Evolutionary conservation across 2,113 vertebrate genomes (phyloP), one percentile per base, ranked within the genome.

Genomic region (Lagopus muta): DNA sequence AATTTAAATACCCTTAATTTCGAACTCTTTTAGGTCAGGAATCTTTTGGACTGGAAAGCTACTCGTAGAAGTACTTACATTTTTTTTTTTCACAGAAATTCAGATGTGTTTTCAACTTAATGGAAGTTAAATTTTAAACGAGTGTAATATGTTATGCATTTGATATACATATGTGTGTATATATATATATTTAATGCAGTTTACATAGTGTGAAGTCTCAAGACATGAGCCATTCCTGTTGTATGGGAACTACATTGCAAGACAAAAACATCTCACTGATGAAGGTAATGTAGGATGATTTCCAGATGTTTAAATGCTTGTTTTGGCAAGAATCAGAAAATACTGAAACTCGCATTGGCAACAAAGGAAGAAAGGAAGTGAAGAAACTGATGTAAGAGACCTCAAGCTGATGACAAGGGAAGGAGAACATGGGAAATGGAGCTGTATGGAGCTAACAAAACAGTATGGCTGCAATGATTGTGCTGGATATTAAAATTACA

Each of bases 281-380:
- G 91, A 94, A 95, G 91, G 94, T 88, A 89, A 85, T 76, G 92
- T 84, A 69, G 91, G 96, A 97, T 95, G 92, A 87, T 88, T 98
- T 97, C 96, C 97, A 98, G 97, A 97, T 98, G 97, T 97, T 95
- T 57, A 89, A 94, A 57, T 92, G 91, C 93, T 98, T 97, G 85
- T 92, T 96, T 97, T 97, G 98, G 97, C 97, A 93, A 91, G 88
- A 90, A 83, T 72, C 45, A 61, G 89, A 72, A 96, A 96, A 92
- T 75, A 86, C 38, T 89, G 91, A 93, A 97, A 90, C 92, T 78
- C 18, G 50, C 91, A 52, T 58, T 97, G 93, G 96, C 95, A 96
- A 30, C 93, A 93, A 72, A 96, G 85, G 67, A 66, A 83, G 70
- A 94, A 92, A 88, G 78, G 85, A 90, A 95, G 84, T 78, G 85